phyloP scores from a whole-genome alignment of 2,797 vertebrate genomes.

The Microctenopoma steveboyesi region DNA sequence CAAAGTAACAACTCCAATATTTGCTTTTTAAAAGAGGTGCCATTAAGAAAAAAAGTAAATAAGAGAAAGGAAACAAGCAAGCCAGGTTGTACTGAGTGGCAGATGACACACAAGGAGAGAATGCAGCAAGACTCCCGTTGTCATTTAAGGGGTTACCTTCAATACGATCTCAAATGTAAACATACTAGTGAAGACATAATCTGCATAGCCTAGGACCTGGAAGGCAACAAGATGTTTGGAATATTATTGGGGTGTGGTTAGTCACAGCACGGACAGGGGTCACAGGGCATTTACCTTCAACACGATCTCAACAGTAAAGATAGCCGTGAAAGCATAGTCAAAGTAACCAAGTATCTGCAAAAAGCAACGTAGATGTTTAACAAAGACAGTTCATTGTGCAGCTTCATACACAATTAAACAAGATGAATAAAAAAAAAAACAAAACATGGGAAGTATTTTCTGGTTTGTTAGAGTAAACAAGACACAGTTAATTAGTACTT shows the following conservation, averaged over 20 bases:
- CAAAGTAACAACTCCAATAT: constrained; percentile 57
- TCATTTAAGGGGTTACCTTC: constrained; percentile 93
- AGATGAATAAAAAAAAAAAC: constrained; percentile 26
- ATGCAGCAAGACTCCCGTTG: constrained; percentile 87
- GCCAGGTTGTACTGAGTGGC: constrained; percentile 89
- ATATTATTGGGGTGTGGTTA: constrained; percentile 87
- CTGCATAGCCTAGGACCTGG: constrained; percentile 99
- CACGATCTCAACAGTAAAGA: constrained; percentile 99
- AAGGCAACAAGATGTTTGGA: constrained; percentile 92
- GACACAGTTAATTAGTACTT: constrained; percentile 9
- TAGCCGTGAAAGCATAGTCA: constrained; percentile 99
- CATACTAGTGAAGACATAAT: constrained; percentile 99
- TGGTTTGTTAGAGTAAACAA: constrained; percentile 22
- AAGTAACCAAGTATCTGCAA: constrained; percentile 99
- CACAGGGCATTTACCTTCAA: constrained; percentile 97
- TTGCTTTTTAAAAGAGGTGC: constrained; percentile 84
- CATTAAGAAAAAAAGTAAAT: constrained; percentile 78
- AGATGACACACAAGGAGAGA: constrained; percentile 90
- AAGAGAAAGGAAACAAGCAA: constrained; percentile 88
- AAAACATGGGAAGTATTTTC: constrained; percentile 26
- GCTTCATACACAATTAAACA: constrained; percentile 63
- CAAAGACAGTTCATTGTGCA: constrained; percentile 76
- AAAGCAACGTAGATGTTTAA: constrained; percentile 88
- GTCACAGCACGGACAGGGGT: constrained; percentile 83
- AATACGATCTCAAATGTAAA: constrained; percentile 99